Evolutionary conservation across 1,140 invertebrate species (phyloP), one percentile per base, ranked within the genome.

Genomic region (Ladona fulva): DNA sequence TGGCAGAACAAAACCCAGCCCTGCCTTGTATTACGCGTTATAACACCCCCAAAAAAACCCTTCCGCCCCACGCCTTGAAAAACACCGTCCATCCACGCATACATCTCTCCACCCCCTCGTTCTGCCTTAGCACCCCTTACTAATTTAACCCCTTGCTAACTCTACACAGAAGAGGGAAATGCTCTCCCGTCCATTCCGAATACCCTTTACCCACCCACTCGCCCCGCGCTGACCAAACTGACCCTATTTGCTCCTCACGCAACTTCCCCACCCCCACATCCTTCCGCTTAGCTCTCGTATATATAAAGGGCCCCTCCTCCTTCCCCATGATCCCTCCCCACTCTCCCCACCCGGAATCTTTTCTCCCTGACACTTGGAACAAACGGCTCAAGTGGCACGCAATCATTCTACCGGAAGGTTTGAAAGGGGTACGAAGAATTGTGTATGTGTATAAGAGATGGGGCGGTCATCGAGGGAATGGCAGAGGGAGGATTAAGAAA

Each of bases 331-430:
- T n/a, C 44, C 44, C 44, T 52, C 19, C 19, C 44, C 44, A 19
- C 44, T 52, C 44, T n/a, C 44, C 44, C 44, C 44, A 11, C 19
- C 10, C 19, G 44, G 44, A 52, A 52, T 52, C 44, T 52, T 52
- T 52, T 52, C 44, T 52, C 52, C 12, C 52, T 66, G 52, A 66
- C 52, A 66, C 52, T 66, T 66, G 14, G 52, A 66, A 66, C 52
- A 66, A 66, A 66, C 52, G 52, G 52, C 52, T 66, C 52, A 66
- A 66, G 52, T 66, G 52, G 52, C 52, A 66, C 52, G 52, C 52
- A 66, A 66, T 66, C 52, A 66, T 66, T 66, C 52, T 66, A 66
- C 16, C 14, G 52, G 14, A 66, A 66, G 52, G 3, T 22, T 66
- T 22, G 52, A 19, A 22, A 66, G 52, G 29, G 52, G 52, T 66